These are phyloP conservation scores for Lasioglossum calceatum DNA, from an alignment of 2,888 invertebrate species.

Conservation along the genomic window DNA sequence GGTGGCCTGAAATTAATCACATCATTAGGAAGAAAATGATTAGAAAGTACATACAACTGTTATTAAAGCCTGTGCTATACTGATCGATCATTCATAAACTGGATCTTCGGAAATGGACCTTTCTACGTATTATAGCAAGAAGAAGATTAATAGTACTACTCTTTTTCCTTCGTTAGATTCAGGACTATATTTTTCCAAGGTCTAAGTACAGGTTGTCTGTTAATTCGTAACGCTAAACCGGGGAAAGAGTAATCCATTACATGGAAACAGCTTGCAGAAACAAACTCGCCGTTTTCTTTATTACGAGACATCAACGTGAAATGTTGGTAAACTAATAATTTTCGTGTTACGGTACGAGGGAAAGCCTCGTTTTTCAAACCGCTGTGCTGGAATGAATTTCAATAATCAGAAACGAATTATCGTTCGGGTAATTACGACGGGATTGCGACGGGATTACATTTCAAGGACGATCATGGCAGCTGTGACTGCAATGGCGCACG, in stretches of 20 bases:
- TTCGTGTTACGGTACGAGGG: not conserved
- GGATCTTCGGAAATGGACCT: conserved; percentile 5
- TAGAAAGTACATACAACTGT: not conserved
- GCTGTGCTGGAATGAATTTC: conserved; percentile 22
- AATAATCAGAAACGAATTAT: conserved; percentile 42
- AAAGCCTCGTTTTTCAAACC: not conserved
- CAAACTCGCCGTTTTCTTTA: conserved; percentile 1
- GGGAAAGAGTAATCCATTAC: not conserved
- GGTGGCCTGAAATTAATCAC: conserved; percentile 1
- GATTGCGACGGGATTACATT: conserved; percentile 1
- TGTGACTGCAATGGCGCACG: not conserved
- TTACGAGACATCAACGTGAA: not conserved
- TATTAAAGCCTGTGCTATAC: not conserved
- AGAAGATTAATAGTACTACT: not conserved
- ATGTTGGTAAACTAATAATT: not conserved
- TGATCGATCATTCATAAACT: not conserved
- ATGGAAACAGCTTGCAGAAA: not conserved
- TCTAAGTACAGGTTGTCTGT: not conserved
- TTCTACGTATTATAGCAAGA: not conserved
- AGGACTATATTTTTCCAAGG: not conserved
- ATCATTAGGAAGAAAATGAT: not conserved
- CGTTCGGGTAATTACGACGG: conserved; percentile 26
- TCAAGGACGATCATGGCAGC: conserved; percentile 6
- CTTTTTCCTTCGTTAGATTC: not conserved
- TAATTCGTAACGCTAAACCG: not conserved